These are phyloP conservation scores for Minunthozetes semirufus DNA, from an alignment of 2,888 invertebrate genomes.

Conservation along the genomic window DNA sequence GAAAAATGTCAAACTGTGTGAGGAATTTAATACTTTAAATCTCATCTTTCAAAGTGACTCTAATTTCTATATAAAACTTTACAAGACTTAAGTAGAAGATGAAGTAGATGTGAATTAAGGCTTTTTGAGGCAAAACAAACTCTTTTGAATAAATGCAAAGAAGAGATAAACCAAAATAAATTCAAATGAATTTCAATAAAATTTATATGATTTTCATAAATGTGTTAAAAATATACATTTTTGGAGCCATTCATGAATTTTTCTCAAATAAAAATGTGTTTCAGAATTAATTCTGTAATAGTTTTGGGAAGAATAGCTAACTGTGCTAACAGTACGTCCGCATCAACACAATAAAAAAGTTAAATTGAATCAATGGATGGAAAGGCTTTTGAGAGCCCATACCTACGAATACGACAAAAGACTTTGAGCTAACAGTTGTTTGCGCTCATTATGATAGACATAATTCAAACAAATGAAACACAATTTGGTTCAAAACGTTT, in stretches of 20 bases:
- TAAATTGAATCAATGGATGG: background rate
- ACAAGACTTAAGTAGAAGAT: too few relatives aligned
- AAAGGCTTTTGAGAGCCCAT: background rate
- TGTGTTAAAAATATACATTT: background rate
- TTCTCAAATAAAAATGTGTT: background rate
- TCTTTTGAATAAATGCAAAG: background rate
- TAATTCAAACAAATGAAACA: constrained; percentile 10
- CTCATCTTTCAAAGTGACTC: background rate
- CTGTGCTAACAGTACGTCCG: background rate
- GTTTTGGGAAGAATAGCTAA: background rate
- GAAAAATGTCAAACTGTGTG: constrained; percentile 4
- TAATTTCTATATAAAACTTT: background rate
- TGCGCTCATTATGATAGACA: constrained; percentile 15
- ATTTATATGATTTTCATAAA: background rate
- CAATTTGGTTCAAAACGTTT: background rate
- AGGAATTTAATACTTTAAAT: background rate
- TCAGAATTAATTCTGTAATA: background rate
- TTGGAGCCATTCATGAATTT: background rate
- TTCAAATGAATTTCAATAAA: background rate
- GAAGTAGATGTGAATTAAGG: background rate
- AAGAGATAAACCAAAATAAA: background rate
- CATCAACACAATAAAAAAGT: background rate
- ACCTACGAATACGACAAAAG: background rate
- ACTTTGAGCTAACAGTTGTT: background rate
- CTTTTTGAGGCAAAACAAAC: background rate